Conservation (phyloP, 2,888 invertebrate genomes). For the Lamellibrachia columna region DNA sequence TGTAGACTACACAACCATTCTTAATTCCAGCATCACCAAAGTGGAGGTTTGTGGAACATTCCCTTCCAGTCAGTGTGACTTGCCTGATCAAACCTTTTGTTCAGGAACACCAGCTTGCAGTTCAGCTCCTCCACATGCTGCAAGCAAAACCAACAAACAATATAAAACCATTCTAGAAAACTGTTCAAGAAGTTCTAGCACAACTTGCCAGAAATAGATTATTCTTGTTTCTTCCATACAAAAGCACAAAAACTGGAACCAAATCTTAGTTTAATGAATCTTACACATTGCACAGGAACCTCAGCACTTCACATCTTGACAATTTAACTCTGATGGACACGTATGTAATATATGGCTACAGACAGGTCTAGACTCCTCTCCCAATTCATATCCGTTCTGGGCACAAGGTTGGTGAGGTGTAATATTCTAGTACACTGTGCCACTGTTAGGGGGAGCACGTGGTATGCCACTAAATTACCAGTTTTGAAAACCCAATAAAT, state of each 20-base stretch:
- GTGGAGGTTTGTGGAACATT: constrained; percentile 56
- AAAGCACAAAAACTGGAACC: not conserved
- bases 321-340: not conserved
- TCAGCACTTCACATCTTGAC: not conserved
- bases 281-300: not conserved
- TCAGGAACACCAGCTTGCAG: constrained; percentile 52
- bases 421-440: not conserved
- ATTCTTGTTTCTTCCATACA: not conserved
- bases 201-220: not conserved
- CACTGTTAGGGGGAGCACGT: not conserved
- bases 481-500: no score
- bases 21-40: constrained; percentile 46
- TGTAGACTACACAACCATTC: not conserved
- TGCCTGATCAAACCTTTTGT: constrained; percentile 51
- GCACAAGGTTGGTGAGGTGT: not conserved
- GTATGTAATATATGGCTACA: not conserved
- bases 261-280: not conserved
- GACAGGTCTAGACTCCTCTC: not conserved
- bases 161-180: not conserved
- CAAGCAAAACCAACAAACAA: constrained; percentile 25
- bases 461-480: not conserved
- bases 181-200: constrained; percentile 17
- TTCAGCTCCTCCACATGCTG: constrained; percentile 54
- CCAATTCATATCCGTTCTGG: not conserved
- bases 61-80: constrained; percentile 53